phyloP scores from a whole-genome alignment of 2,888 invertebrate species.

The Elysia crispata region DNA sequence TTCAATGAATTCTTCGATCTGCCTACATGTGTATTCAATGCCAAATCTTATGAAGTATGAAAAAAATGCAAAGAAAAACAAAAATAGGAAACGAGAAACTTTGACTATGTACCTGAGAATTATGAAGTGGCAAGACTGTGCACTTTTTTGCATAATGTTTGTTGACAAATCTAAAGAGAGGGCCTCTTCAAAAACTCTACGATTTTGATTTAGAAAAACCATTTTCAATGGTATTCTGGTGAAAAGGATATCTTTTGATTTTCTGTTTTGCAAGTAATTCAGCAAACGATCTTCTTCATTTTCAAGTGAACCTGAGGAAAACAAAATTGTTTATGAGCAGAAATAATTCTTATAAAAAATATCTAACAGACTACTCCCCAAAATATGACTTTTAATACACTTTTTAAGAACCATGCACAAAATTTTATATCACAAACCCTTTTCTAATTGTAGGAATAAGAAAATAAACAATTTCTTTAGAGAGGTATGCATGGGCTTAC shows the following conservation, averaged over 20 bases:
- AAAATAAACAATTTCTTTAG: too few relatives aligned
- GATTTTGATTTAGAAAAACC: background rate
- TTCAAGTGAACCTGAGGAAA: conserved; percentile 60
- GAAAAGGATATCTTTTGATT: conserved; percentile 51
- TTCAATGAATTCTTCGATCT: too few relatives aligned
- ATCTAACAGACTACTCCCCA: background rate
- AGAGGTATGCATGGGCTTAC: too few relatives aligned
- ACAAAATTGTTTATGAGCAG: too few relatives aligned
- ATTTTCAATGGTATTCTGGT: conserved; percentile 13
- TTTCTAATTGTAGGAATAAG: too few relatives aligned
- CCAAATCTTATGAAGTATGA: too few relatives aligned
- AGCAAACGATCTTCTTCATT: conserved; percentile 63
- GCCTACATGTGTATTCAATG: too few relatives aligned
- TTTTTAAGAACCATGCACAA: too few relatives aligned
- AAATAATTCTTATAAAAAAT: background rate
- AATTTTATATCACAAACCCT: too few relatives aligned
- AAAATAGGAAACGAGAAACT: background rate
- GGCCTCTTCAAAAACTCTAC: background rate
- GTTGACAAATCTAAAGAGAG: background rate
- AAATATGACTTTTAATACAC: too few relatives aligned
- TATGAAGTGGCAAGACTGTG: conserved; percentile 22
- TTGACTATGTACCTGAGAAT: conserved; percentile 16
- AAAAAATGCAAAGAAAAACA: background rate
- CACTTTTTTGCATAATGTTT: background rate
- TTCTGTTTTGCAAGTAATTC: conserved; percentile 57